A percentile compares a stretch with the other conserved stretches of the same genome.
Conservation (phyloP, 2,113 vertebrate genomes). For the Lethenteron camtschaticum region DNA sequence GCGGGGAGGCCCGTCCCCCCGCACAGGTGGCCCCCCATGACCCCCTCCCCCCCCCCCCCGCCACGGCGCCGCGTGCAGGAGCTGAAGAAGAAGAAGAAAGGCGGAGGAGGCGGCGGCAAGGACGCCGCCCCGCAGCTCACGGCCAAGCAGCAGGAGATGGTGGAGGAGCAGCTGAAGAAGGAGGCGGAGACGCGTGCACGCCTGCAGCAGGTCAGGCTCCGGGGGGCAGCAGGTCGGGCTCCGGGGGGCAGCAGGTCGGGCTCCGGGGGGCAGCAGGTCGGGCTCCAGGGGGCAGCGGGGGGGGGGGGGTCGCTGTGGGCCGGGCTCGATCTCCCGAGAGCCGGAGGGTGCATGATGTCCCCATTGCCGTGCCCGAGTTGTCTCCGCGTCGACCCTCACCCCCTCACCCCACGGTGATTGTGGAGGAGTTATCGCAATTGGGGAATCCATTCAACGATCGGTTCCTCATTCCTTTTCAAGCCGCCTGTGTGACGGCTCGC, state of each 20-base stretch:
- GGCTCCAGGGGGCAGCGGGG: not conserved
- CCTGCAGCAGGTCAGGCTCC: conserved; percentile 32
- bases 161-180: conserved; percentile 60
- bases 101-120: conserved; percentile 25
- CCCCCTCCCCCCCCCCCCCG: not conserved
- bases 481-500: too few species aligned
- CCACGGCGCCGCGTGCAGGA: conserved; percentile 28
- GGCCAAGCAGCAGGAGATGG: conserved; percentile 81
- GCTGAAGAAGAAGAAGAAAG: conserved; percentile 63
- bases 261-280: too few species aligned
- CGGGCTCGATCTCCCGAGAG: too few species aligned
- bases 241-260: not conserved
- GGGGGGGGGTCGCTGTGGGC: too few species aligned
- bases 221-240: conserved; percentile 19
- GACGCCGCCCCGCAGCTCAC: conserved; percentile 81
- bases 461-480: too few species aligned
- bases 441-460: too few species aligned
- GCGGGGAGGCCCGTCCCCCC: not conserved
- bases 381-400: too few species aligned
- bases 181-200: conserved; percentile 48
- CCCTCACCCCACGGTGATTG: too few species aligned
- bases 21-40: not conserved
- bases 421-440: too few species aligned
- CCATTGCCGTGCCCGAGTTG: too few species aligned
- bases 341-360: too few species aligned